These are phyloP conservation scores for Manis pentadactyla DNA, from an alignment of 2,797 vertebrate genomes.

Conservation along the genomic window DNA sequence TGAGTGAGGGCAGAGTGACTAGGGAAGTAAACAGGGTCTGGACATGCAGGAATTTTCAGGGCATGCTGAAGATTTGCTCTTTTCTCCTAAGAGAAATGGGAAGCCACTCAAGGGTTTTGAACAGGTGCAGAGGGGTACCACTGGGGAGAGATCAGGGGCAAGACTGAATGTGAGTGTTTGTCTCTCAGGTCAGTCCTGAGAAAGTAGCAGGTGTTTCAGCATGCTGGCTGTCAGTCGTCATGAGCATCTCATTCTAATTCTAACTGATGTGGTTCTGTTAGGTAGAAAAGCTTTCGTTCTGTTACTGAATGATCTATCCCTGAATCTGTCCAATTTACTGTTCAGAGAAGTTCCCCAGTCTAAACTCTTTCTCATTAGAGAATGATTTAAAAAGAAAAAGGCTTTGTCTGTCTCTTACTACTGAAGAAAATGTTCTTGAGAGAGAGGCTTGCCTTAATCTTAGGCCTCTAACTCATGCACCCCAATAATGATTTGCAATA, in stretches of 20 bases:
- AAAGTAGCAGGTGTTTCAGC: not conserved
- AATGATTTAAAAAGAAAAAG: constrained; percentile 59
- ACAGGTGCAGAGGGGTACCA: not conserved
- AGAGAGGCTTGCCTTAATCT: constrained; percentile 67
- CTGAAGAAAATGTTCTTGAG: constrained; percentile 69
- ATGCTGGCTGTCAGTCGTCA: not conserved
- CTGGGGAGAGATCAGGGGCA: fast-evolving
- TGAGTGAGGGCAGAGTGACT: not conserved
- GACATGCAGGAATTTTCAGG: not conserved
- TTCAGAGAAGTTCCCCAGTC: constrained; percentile 57
- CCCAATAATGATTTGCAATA: constrained; percentile 42
- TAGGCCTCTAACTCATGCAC: not conserved
- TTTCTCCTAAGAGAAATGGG: not conserved
- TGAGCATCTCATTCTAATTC: not conserved
- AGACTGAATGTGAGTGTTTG: not conserved
- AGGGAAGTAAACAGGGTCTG: not conserved
- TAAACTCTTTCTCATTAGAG: constrained; percentile 66
- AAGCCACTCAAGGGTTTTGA: not conserved
- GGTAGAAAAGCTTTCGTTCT: constrained; percentile 39
- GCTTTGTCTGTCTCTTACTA: constrained; percentile 51
- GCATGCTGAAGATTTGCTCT: not conserved
- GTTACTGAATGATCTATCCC: constrained; percentile 52
- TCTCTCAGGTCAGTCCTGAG: not conserved
- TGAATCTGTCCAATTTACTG: constrained; percentile 71
- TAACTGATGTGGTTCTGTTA: not conserved